phyloP scores from a whole-genome alignment of 2,797 vertebrate genomes.

The Philypnodon macrostomus region DNA sequence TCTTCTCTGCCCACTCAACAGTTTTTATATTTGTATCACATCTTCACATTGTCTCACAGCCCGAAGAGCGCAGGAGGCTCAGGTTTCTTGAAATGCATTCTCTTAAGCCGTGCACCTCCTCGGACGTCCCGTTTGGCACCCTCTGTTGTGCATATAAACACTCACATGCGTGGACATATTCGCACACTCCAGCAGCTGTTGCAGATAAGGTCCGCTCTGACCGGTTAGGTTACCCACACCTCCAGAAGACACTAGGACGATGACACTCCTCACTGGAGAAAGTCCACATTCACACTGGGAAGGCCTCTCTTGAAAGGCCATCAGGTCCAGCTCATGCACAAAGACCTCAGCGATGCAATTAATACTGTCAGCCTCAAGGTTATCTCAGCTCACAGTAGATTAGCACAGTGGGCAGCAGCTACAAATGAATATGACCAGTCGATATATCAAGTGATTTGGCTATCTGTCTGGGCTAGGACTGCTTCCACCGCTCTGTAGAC shows the following conservation, averaged over 20 bases:
- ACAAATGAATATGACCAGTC: neutral
- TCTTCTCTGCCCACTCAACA: neutral
- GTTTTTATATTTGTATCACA: neutral
- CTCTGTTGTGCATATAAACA: slow-evolving; percentile 10
- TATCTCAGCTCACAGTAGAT: neutral
- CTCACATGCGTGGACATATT: slow-evolving; percentile 1
- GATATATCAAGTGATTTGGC: neutral
- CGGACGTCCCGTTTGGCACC: slow-evolving; percentile 13
- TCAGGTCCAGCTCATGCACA: neutral
- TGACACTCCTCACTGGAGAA: slow-evolving; percentile 17
- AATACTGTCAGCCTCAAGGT: slow-evolving; percentile 5
- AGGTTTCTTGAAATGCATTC: slow-evolving; percentile 34
- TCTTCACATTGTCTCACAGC: slow-evolving; percentile 2
- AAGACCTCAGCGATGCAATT: neutral
- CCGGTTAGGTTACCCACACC: slow-evolving; percentile 44
- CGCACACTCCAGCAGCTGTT: slow-evolving; percentile 49
- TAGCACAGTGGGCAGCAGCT: neutral
- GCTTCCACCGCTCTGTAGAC: no score
- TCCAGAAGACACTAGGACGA: neutral
- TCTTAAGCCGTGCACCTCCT: slow-evolving; percentile 20
- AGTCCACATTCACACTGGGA: slow-evolving; percentile 7
- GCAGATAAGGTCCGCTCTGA: slow-evolving; percentile 7
- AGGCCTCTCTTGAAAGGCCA: neutral
- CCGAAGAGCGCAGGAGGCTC: slow-evolving; percentile 13
- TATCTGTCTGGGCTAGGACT: no score